Evolutionary conservation across 2,888 invertebrate species (phyloP), one percentile per base, ranked within the genome.

Genomic region (Cacoxenus indagator): DNA sequence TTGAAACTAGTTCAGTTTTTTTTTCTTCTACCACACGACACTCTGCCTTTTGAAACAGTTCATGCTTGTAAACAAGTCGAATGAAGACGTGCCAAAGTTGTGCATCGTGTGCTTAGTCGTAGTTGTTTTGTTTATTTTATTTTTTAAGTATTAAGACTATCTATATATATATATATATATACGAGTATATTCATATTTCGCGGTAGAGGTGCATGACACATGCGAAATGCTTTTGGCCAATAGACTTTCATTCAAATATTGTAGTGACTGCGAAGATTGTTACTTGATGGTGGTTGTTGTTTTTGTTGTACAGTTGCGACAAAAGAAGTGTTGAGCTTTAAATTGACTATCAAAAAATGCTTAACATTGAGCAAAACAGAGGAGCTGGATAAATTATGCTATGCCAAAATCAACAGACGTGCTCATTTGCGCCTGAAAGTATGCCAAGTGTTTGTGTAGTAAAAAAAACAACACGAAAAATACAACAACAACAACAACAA

Each of bases 1-100:
- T 55, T 19, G 17, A 61, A 61, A 61, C 61, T 61, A 61, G 61
- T 61, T 61, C 37, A 31, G 26, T 26, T 55, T 9, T 55, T 55
- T 22, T 55, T 9, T 14, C 22, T 8, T 17, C 17, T 59, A 6
- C 19, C 6, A 37, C 8, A 9, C 37, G 11, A 11, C 11, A 27
- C 8, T 17, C 1, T 59, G 31, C 6, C 17, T 27, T 22, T 27
- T 57, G 4, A 22, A 8, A 54, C 43, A 43, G 43, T 43, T 43
- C n/a, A n/a, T 31, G 5, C 9, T 31, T 31, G 31, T 37, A 1
- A 14, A 1, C 8, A 37, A 37, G 37, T 37, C 14, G 3, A 1
- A 37, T 9, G 55, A 24, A 24, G 55, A 55, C 55, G 55, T 55
- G 55, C 55, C 55, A 55, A 55, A 55, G 55, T 55, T 55, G 14